Percentiles rank a stretch among this genome's conserved stretches.
Evolutionary conservation across 2,888 invertebrate genomes (phyloP).

Genomic region (Caenorhabditis becei): DNA sequence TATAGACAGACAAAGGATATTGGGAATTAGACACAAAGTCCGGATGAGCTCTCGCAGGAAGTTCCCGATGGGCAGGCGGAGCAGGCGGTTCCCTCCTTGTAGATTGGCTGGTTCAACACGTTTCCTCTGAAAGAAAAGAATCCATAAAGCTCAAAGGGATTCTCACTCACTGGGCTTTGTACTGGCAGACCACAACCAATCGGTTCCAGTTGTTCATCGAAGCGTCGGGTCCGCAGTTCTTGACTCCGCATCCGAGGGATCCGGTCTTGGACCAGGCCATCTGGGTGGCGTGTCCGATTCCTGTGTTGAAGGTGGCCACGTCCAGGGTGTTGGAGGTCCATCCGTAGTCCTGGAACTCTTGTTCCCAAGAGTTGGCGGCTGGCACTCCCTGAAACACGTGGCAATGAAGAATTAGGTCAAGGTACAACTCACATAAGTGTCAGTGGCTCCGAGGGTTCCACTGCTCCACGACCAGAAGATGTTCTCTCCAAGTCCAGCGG

Average conservation of each 20-base stretch:
- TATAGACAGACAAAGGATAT: too few relatives aligned
- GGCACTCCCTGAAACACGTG: too few relatives aligned
- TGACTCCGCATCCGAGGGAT: constrained; percentile 56
- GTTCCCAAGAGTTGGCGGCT: constrained; percentile 10
- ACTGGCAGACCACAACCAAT: constrained; percentile 49
- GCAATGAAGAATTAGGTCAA: too few relatives aligned
- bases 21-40: neutral
- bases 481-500: constrained; percentile 29
- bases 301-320: constrained; percentile 29
- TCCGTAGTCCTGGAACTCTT: constrained; percentile 42
- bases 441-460: neutral
- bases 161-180: constrained; percentile 28
- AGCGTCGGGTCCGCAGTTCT: constrained; percentile 26
- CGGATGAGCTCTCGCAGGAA: too few relatives aligned
- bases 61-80: too few relatives aligned
- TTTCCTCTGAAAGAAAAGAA: neutral
- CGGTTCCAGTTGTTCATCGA: constrained; percentile 16
- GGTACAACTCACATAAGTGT: too few relatives aligned
- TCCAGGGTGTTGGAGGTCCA: constrained; percentile 26
- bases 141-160: too few relatives aligned
- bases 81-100: too few relatives aligned
- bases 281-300: constrained; percentile 61
- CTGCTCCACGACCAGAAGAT: constrained; percentile 21
- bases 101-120: too few relatives aligned
- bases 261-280: constrained; percentile 54